Conservation (phyloP, 2,888 invertebrate genomes). For the Phyto melanocephala region DNA sequence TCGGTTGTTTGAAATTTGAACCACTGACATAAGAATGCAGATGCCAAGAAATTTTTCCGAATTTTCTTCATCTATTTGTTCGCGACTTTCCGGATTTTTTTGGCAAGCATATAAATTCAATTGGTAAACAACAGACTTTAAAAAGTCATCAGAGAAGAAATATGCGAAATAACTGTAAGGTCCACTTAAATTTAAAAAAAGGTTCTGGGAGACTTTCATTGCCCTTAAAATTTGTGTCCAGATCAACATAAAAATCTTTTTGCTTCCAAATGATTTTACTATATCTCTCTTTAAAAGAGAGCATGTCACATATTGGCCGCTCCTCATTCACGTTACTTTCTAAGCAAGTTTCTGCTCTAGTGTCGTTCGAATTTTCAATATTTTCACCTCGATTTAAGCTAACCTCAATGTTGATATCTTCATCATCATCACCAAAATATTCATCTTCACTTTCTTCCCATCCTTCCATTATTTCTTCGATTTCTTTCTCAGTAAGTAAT, state of each 20-base stretch:
- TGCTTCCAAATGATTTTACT: neutral
- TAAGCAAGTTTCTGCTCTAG: neutral
- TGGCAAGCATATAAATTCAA: slow-evolving; percentile 8
- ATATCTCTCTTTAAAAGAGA: neutral
- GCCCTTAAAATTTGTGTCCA: neutral
- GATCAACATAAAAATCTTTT: neutral
- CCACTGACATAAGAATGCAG: slow-evolving; percentile 9
- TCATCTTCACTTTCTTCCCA: slow-evolving; percentile 16
- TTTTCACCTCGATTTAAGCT: neutral
- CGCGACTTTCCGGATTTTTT: neutral
- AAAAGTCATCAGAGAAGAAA: slow-evolving; percentile 6
- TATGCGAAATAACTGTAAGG: neutral
- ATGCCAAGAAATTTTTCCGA: slow-evolving; percentile 4
- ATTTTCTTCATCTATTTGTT: neutral
- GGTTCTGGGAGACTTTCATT: neutral
- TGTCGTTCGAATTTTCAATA: neutral
- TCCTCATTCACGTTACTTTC: neutral
- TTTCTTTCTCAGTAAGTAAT: neutral
- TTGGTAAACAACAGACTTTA: slow-evolving; percentile 17
- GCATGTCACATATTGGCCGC: neutral
- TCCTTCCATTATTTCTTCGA: neutral
- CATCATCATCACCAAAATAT: neutral
- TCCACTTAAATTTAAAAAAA: neutral
- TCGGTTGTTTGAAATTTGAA: slow-evolving; percentile 41
- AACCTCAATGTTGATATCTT: neutral